Evolutionary conservation across 2,797 vertebrate genomes (phyloP).

Genomic region (Pseudomugil tenellus): DNA sequence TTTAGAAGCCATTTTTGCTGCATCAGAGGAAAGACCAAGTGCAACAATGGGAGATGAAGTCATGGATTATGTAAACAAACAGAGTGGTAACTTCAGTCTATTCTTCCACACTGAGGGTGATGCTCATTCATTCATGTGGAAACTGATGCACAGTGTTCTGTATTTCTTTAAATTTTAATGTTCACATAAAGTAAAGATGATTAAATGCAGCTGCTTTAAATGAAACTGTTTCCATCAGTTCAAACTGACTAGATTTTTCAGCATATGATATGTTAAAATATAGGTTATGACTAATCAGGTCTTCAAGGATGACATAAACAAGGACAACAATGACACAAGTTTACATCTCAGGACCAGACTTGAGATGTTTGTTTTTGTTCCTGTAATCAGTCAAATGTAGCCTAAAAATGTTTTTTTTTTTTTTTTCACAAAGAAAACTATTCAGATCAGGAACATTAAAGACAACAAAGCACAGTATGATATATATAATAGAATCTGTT

Average conservation of each 20-base stretch:
- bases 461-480: conserved; percentile 10
- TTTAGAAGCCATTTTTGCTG: not conserved
- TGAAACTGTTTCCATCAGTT: conserved; percentile 17
- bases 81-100: conserved; percentile 9
- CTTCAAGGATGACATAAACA: conserved; percentile 4
- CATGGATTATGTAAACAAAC: not conserved
- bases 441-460: conserved; percentile 24
- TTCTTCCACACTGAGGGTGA: conserved; percentile 15
- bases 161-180: conserved; percentile 32
- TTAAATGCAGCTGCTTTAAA: conserved; percentile 16
- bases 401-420: no score
- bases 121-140: not conserved
- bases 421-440: no score
- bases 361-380: not conserved
- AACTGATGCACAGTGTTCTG: conserved; percentile 13
- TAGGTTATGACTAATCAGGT: conserved; percentile 18
- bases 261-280: conserved; percentile 5
- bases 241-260: conserved; percentile 1
- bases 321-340: conserved; percentile 5
- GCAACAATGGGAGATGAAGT: not conserved
- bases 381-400: conserved; percentile 8
- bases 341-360: not conserved
- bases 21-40: not conserved
- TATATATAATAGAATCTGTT: conserved; percentile 10
- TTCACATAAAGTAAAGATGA: conserved; percentile 5